Conservation (phyloP, 1,140 invertebrate species). For the Ephestia elutella region DNA sequence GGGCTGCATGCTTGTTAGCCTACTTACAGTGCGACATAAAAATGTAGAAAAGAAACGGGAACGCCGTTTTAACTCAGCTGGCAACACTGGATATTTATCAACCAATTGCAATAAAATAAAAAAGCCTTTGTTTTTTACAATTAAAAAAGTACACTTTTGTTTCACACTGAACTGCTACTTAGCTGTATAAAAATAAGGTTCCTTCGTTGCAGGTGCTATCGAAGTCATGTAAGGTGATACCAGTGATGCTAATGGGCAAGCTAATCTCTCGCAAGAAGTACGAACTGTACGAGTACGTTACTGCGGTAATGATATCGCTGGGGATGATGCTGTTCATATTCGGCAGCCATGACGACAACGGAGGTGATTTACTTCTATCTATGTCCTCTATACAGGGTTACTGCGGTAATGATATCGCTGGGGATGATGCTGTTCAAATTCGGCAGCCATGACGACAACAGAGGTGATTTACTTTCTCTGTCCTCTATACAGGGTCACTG, state of each 20-base stretch:
- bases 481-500: too few relatives aligned
- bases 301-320: constrained; percentile 90
- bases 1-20: too few relatives aligned
- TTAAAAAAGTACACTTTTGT: too few relatives aligned
- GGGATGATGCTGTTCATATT: constrained; percentile 95
- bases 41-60: too few relatives aligned
- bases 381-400: too few relatives aligned
- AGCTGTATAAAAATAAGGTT: too few relatives aligned
- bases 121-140: too few relatives aligned
- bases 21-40: too few relatives aligned
- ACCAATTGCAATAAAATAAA: too few relatives aligned
- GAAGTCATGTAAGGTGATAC: constrained; percentile 96
- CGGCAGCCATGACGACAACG: constrained; percentile 51
- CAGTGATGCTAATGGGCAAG: constrained; percentile 99
- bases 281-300: constrained; percentile 94
- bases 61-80: too few relatives aligned
- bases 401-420: constrained; percentile 90
- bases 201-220: constrained; percentile 87
- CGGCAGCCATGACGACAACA: constrained; percentile 51
- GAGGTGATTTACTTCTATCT: constrained; percentile 23
- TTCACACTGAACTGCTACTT: too few relatives aligned
- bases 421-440: constrained; percentile 95
- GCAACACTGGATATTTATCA: too few relatives aligned
- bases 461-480: constrained; percentile 23
- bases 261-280: constrained; percentile 92